phyloP scores from a whole-genome alignment of 2,888 invertebrate genomes.

The Leptinotarsa tumamoca region DNA sequence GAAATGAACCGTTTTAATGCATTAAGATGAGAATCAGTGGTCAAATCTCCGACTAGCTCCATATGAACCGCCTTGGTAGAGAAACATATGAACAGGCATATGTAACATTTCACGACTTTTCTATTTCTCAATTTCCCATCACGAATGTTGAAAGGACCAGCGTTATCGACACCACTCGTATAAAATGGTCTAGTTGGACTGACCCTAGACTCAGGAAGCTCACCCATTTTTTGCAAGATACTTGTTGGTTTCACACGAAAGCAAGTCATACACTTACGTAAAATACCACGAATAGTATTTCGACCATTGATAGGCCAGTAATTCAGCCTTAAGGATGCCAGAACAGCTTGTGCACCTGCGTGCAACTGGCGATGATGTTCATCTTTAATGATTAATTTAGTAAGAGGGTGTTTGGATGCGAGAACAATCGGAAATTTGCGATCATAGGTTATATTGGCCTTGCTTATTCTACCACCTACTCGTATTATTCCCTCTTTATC shows the following conservation, averaged over 20 bases:
- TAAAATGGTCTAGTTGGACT: constrained; percentile 40
- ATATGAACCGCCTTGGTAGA: constrained; percentile 28
- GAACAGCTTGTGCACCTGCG: constrained; percentile 41
- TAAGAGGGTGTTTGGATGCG: constrained; percentile 7
- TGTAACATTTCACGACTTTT: constrained; percentile 31
- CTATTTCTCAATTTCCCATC: constrained; percentile 32
- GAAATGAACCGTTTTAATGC: constrained; percentile 33
- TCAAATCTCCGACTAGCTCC: constrained; percentile 31
- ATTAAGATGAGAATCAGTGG: constrained; percentile 28
- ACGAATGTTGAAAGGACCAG: constrained; percentile 32
- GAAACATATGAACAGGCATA: constrained; percentile 39
- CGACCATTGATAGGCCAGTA: constrained; percentile 42
- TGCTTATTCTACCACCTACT: constrained; percentile 30
- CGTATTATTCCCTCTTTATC: constrained; percentile 27
- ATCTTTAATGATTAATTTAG: constrained; percentile 35
- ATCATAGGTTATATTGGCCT: constrained; percentile 20
- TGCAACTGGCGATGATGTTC: constrained; percentile 43
- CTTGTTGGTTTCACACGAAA: constrained; percentile 38
- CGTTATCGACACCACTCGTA: constrained; percentile 35
- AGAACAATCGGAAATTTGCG: constrained; percentile 27
- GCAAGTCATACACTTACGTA: constrained; percentile 41
- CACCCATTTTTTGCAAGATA: constrained; percentile 50
- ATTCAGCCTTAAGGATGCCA: constrained; percentile 33
- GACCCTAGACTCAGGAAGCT: constrained; percentile 47
- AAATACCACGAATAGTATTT: constrained; percentile 24